Evolutionary conservation across 2,113 vertebrate species (phyloP).

Genomic region (Eidolon helvum): DNA sequence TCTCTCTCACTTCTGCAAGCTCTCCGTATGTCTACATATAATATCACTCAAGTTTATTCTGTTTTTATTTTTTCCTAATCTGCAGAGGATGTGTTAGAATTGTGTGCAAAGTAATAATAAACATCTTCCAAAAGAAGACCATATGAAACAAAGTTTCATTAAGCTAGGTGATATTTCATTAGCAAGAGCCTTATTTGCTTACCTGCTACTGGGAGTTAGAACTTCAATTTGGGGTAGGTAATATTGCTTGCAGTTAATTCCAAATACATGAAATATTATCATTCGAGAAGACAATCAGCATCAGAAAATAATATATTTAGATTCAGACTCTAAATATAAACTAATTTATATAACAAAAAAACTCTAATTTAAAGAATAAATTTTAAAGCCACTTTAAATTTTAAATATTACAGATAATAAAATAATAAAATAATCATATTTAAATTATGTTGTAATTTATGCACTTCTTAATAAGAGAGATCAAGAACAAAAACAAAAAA

Average conservation of each 20-base stretch:
- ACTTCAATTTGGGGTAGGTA: neutral
- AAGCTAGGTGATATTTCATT: neutral
- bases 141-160: neutral
- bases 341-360: neutral
- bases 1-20: neutral
- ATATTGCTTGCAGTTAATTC: neutral
- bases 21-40: neutral
- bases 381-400: slow-evolving; percentile 10
- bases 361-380: neutral
- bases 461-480: neutral
- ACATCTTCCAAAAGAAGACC: neutral
- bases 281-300: neutral
- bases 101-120: neutral
- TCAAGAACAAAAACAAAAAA: neutral
- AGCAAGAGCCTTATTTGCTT: neutral
- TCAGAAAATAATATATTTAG: slow-evolving; percentile 15
- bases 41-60: neutral
- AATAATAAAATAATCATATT: neutral
- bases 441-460: neutral
- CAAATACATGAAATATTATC: neutral
- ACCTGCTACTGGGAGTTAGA: neutral
- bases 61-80: neutral
- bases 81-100: neutral
- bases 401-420: neutral
- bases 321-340: neutral